phyloP scores from a whole-genome alignment of 1,140 invertebrate species.

The Bombus terrestris region DNA sequence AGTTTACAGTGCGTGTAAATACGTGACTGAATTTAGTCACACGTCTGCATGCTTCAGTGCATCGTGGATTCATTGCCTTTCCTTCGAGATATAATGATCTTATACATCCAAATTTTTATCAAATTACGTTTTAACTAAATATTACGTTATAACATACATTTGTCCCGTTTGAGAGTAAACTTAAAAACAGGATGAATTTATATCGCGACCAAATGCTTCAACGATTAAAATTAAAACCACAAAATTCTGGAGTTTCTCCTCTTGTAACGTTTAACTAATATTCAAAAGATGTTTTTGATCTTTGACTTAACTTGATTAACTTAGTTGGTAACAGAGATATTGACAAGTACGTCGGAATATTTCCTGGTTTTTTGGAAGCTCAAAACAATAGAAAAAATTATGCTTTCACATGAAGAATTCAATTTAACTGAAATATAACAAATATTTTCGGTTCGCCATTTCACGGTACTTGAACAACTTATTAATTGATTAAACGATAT shows the following conservation, averaged over 20 bases:
- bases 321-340: not conserved
- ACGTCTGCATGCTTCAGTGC: slow-evolving; percentile 2
- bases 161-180: too few species aligned
- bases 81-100: not conserved
- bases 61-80: not conserved
- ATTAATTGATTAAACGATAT: too few species aligned
- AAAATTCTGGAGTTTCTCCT: not conserved
- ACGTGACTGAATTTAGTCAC: slow-evolving; percentile 29
- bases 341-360: not conserved
- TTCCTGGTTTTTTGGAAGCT: not conserved
- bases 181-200: too few species aligned
- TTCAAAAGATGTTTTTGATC: too few species aligned
- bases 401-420: too few species aligned
- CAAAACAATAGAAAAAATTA: not conserved
- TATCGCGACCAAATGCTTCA: too few species aligned
- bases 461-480: not conserved
- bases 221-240: too few species aligned
- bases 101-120: not conserved
- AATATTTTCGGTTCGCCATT: too few species aligned
- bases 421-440: too few species aligned
- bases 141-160: too few species aligned
- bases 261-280: too few species aligned
- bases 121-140: not conserved
- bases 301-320: not conserved
- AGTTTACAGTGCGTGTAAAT: slow-evolving; percentile 44